A percentile compares a stretch with the other conserved stretches of the same genome.
phyloP scores from a whole-genome alignment of 2,888 invertebrate genomes.

The Ceramica pisi region DNA sequence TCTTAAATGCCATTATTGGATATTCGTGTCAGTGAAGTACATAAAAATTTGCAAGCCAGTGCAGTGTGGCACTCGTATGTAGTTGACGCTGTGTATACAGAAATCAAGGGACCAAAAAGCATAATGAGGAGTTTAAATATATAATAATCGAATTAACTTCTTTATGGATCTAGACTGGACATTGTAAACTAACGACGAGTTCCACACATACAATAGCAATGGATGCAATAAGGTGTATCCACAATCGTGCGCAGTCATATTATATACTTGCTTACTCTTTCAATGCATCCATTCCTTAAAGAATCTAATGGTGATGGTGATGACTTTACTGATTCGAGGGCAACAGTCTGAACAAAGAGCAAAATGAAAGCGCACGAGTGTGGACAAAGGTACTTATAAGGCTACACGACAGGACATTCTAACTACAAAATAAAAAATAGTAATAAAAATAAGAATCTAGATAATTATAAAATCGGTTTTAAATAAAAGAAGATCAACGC shows the following conservation, averaged over 20 bases:
- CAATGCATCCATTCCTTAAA: no score
- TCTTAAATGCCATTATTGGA: conserved; percentile 43
- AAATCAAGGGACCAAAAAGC: conserved; percentile 21
- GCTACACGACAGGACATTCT: conserved; percentile 21
- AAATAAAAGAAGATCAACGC: conserved; percentile 27
- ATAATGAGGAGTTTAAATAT: conserved; percentile 23
- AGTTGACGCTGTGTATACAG: neutral
- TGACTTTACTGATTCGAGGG: neutral
- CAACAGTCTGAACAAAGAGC: neutral
- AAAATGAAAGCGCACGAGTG: conserved; percentile 18
- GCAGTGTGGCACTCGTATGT: conserved; percentile 46
- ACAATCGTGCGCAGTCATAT: conserved; percentile 16
- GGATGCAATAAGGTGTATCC: conserved; percentile 34
- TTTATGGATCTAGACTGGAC: neutral
- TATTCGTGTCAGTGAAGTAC: conserved; percentile 34
- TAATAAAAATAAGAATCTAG: conserved; percentile 22
- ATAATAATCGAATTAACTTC: conserved; percentile 7
- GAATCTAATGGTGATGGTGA: no score
- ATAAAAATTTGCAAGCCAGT: conserved; percentile 48
- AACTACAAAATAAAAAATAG: conserved; percentile 21
- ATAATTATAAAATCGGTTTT: neutral
- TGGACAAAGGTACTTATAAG: conserved; percentile 5
- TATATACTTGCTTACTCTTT: neutral
- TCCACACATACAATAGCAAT: conserved; percentile 31
- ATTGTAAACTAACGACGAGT: conserved; percentile 37